Base-by-base conservation (phyloP, 37 sponge, comb jelly and placozoan genomes). In the Haliclona indistincta region DNA sequence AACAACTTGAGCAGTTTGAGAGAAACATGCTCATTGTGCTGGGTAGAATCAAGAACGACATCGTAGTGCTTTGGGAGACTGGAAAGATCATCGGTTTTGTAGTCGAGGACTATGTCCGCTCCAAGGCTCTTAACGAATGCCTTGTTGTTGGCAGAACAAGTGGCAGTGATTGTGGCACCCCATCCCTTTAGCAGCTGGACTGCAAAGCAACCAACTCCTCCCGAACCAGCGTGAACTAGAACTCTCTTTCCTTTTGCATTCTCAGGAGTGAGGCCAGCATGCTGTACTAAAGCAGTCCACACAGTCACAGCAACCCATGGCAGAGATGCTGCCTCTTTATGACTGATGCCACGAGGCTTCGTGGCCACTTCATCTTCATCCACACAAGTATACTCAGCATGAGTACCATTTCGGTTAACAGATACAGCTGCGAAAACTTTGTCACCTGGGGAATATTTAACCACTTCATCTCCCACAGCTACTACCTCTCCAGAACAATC, bases 401-500 rank as follows among this genome's bases (percentile, higher is more conserved):
- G 81, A 15, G 70, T 79, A 1, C 95, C 95, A 26, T 78, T 78
- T 17, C 69, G 55, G 3, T 20, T 28, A 0, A 60, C 23, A 6
- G 81, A 64, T 1, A 79, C 77, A 36, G 79, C 79, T 23, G 83
- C 87, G 69, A 70, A 89, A 41, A 94, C 95, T 3, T 64, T 11
- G 49, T 89, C 90, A 20, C 95, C 88, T 22, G 91, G 73, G 6
- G 82, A 36, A 44, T 86, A 86, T 23, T 70, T 67, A 4, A 25
- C 78, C 10, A 89, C 91, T 11, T 79, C 62, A 22, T 86, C 84
- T 38, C 95, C 95, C 23, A 86, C 84, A 20, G 88, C 90, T 34
- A 84, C 82, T 5, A 94, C 88, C 44, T 89, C 95, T 33, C 95
- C 95, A 20, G 95, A 67, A 55, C 91, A 94, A 61, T 94, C 95